phyloP scores from a whole-genome alignment of 2,888 invertebrate species.

The Operophtera brumata region DNA sequence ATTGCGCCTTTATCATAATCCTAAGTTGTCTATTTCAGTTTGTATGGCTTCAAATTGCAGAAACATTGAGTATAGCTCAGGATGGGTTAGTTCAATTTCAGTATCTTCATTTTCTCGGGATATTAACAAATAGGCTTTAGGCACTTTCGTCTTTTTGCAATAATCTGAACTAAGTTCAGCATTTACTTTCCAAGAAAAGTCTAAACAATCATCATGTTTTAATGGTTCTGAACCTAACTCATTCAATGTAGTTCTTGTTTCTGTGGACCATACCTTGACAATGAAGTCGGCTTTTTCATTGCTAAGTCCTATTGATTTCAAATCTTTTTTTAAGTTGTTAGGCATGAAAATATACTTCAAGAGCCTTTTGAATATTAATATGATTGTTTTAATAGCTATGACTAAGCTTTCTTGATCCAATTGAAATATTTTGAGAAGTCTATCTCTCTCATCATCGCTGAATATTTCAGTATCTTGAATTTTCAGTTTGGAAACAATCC shows the following conservation, averaged over 20 bases:
- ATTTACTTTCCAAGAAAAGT: conserved; percentile 66
- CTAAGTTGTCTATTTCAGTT: conserved; percentile 68
- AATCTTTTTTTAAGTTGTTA: conserved; percentile 58
- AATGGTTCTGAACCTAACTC: conserved; percentile 49
- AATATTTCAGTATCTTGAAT: conserved; percentile 62
- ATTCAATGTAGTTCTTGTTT: conserved; percentile 60
- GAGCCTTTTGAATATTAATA: conserved; percentile 63
- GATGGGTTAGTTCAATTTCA: conserved; percentile 67
- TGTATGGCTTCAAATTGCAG: conserved; percentile 70
- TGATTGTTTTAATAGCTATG: conserved; percentile 60
- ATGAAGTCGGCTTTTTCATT: conserved; percentile 61
- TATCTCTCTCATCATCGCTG: conserved; percentile 60
- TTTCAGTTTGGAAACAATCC: conserved; percentile 62
- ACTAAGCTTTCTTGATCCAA: conserved; percentile 54
- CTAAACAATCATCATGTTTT: conserved; percentile 43
- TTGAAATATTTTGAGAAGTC: conserved; percentile 65
- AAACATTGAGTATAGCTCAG: conserved; percentile 66
- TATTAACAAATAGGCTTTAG: conserved; percentile 64
- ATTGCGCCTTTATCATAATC: conserved; percentile 37
- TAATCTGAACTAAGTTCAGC: conserved; percentile 70
- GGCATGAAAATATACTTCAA: conserved; percentile 72
- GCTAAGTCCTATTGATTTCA: conserved; percentile 54
- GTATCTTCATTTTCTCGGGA: conserved; percentile 41
- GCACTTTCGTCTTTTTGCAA: conserved; percentile 64
- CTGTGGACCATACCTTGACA: conserved; percentile 67